These are phyloP conservation scores for Girardinichthys multiradiatus DNA, from an alignment of 2,113 vertebrate species.

Conservation along the genomic window DNA sequence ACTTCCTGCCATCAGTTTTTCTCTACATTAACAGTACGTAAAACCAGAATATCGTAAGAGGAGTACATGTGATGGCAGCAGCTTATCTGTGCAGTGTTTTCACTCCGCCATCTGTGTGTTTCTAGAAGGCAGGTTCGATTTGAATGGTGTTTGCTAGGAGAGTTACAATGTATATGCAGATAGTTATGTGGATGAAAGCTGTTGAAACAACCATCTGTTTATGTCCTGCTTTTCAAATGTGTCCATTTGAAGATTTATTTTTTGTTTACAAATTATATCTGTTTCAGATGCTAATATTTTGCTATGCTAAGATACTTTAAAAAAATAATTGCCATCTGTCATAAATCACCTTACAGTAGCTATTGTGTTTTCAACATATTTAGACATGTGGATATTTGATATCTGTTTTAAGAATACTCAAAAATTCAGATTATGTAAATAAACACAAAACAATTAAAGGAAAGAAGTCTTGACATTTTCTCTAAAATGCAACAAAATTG, in stretches of 20 bases:
- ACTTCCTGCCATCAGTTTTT: background rate
- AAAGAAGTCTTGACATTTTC: no score
- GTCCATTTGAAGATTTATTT: background rate
- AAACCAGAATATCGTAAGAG: background rate
- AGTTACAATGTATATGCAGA: background rate
- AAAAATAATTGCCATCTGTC: no score
- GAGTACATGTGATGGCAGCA: background rate
- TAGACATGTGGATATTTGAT: no score
- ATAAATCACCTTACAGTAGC: no score
- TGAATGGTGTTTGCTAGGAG: background rate
- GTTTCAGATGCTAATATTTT: background rate
- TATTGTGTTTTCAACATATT: no score
- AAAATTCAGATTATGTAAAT: no score
- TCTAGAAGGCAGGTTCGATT: background rate
- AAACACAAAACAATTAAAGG: no score
- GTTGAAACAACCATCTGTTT: background rate
- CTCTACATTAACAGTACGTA: background rate
- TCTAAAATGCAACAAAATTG: no score
- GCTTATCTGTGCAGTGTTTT: background rate
- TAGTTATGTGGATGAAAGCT: background rate
- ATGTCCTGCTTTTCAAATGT: background rate
- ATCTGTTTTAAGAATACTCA: no score
- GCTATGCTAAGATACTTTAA: background rate
- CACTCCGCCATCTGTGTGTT: background rate
- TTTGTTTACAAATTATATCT: background rate